Conservation (phyloP, 2,888 invertebrate species). For the Agriopis aurantiaria region DNA sequence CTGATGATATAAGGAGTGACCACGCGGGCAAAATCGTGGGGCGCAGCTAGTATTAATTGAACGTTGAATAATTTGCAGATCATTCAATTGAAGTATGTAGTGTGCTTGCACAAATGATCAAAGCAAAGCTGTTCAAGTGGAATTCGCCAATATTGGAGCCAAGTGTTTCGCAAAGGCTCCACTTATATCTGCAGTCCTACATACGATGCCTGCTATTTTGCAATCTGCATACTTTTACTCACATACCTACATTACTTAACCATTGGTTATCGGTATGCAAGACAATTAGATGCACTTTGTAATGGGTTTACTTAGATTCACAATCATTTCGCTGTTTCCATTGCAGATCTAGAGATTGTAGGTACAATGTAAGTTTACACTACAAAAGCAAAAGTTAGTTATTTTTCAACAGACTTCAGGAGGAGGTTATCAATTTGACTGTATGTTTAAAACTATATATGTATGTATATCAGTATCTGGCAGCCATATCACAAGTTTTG, state of each 20-base stretch:
- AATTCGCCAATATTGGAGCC: slow-evolving; percentile 11
- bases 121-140: slow-evolving; percentile 7
- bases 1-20: no score
- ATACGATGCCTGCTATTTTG: slow-evolving; percentile 2
- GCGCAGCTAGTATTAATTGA: no score
- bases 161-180: slow-evolving; percentile 14
- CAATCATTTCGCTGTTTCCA: background rate
- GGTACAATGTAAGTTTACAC: background rate
- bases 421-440: no score
- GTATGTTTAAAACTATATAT: no score
- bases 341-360: background rate
- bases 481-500: no score
- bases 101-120: background rate
- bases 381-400: background rate
- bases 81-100: background rate
- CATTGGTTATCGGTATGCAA: slow-evolving; percentile 7
- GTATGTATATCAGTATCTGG: no score
- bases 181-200: slow-evolving; percentile 12
- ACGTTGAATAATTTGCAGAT: no score
- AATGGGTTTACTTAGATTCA: slow-evolving; percentile 4
- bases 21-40: no score
- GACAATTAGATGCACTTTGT: slow-evolving; percentile 14
- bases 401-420: no score
- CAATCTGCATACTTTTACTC: slow-evolving; percentile 11
- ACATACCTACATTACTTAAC: slow-evolving; percentile 14